Percentiles rank a stretch among this genome's conserved stretches.
Evolutionary conservation across 2,797 vertebrate species (phyloP).

Genomic region (Coccyzus lansbergi): DNA sequence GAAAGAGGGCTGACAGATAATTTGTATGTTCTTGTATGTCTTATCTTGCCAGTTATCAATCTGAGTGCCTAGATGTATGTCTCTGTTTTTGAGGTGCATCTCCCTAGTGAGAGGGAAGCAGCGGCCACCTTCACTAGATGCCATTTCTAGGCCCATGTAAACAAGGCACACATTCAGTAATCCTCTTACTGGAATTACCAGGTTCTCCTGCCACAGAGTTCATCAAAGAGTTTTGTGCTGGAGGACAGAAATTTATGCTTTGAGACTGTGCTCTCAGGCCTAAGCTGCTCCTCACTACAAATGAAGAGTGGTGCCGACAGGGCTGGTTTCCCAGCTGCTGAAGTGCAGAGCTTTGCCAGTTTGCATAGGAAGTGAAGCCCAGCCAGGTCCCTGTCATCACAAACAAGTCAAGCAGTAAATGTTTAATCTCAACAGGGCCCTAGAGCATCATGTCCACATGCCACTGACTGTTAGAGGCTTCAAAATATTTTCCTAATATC

Average conservation of each 20-base stretch:
- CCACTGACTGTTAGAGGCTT: conserved; percentile 18
- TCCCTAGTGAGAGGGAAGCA: neutral
- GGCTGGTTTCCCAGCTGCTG: neutral
- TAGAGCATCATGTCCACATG: conserved; percentile 25
- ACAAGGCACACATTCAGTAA: neutral
- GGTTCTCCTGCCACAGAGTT: neutral
- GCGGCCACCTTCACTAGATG: neutral
- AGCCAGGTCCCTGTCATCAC: conserved; percentile 42
- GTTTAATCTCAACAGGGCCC: conserved; percentile 32
- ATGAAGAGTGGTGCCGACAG: neutral
- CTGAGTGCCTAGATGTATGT: neutral
- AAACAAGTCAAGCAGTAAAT: conserved; percentile 55
- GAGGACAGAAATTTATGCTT: neutral
- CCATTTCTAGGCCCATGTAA: rapidly evolving
- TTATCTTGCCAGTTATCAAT: neutral
- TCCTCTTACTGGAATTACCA: neutral
- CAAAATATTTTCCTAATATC: conserved; percentile 34
- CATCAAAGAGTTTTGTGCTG: conserved; percentile 28
- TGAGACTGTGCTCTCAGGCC: neutral
- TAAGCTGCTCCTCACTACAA: neutral
- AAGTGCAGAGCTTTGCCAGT: conserved; percentile 1
- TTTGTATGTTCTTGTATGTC: neutral
- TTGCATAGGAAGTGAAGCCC: conserved; percentile 14
- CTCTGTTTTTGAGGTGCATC: neutral
- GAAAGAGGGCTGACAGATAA: neutral